Evolutionary conservation across 2,113 vertebrate genomes (phyloP).

Genomic region (Thinocorus orbignyianus): DNA sequence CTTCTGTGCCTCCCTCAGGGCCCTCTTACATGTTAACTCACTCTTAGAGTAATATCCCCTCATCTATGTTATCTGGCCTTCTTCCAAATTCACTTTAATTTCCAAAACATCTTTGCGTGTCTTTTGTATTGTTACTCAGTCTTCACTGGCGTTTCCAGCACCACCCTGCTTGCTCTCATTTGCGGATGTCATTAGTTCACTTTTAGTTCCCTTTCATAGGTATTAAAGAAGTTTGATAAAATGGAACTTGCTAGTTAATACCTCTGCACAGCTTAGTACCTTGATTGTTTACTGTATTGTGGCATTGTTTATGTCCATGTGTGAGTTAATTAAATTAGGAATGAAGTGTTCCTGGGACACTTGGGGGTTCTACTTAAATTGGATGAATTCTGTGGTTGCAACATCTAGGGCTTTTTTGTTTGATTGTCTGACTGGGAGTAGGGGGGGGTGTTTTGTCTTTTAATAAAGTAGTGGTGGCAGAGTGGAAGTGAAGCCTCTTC

Average conservation of each 20-base stretch:
- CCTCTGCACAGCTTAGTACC: background rate
- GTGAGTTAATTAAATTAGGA: background rate
- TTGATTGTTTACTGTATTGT: background rate
- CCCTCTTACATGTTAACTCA: background rate
- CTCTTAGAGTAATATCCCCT: background rate
- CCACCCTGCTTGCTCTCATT: background rate
- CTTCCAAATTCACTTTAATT: background rate
- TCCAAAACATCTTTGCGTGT: background rate
- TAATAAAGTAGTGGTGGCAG: background rate
- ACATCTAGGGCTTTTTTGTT: background rate
- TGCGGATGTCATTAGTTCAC: background rate
- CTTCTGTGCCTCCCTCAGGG: background rate
- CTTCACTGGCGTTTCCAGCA: background rate
- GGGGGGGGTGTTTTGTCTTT: background rate
- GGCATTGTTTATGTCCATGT: background rate
- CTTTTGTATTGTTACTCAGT: background rate
- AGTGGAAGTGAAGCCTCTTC: background rate
- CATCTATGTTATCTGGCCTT: background rate
- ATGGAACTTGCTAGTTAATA: background rate
- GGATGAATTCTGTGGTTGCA: background rate
- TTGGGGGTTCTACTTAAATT: background rate
- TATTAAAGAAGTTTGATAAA: background rate
- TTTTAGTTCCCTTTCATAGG: background rate
- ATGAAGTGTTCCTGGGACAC: background rate
- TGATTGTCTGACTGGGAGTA: background rate